Evolutionary conservation across 2,113 vertebrate genomes (phyloP), one percentile per base, ranked within the genome.

Genomic region (Saimiri boliviensis): DNA sequence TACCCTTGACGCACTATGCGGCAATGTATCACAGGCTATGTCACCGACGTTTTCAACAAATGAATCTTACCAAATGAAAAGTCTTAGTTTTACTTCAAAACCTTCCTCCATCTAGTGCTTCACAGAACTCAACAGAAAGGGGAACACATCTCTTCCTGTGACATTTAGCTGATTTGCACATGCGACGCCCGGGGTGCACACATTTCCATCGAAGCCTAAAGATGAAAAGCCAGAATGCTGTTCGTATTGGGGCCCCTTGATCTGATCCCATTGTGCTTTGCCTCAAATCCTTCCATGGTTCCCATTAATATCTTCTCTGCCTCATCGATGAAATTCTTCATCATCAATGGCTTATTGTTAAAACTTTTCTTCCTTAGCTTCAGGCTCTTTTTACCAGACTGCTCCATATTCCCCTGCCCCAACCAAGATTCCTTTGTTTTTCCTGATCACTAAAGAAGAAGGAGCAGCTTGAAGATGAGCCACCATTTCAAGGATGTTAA

Each of bases 331-430:
- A 97, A 95, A 91, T 90, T 79, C 95, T 82, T 93, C 52, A 83
- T 42, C 66, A 85, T 98, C 97, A 98, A 97, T 98, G 95, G 96
- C 79, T 97, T 66, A 96, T 97, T 98, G 98, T 98, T 96, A 60
- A 83, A 82, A 47, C 56, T 66, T 82, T 70, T 80, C 86, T 97
- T 96, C 92, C 93, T 91, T 93, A 98, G 96, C 97, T 88, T 94
- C 85, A 91, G 96, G 97, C 96, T 87, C 92, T 96, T 91, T 87
- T 89, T 73, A 84, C 79, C 81, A 97, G 96, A 63, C 16, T 1
- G 42, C 68, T 94, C 80, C 71, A 17, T 68, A 76, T 35, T 70
- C 84, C 91, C 54, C 91, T 49, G 30, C 45, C 73, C 79, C 95
- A 81, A 49, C 23, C 52, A 86, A 94, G 77, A 95, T 49, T 76